Evolutionary conservation across 2,113 vertebrate genomes (phyloP).

Genomic region (Syngnathus floridae): DNA sequence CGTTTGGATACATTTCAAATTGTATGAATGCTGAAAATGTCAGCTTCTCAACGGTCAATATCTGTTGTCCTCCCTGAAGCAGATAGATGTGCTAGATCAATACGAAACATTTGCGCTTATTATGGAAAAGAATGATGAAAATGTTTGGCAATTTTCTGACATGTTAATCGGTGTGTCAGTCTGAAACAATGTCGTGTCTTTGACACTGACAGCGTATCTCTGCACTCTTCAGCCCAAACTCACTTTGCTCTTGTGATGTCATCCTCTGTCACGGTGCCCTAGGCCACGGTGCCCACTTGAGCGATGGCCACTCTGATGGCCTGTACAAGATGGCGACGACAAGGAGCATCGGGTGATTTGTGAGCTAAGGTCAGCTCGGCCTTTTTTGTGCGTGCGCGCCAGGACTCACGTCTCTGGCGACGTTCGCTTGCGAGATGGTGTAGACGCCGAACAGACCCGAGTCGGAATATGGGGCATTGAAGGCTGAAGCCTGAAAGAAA

Average conservation of each 20-base stretch:
- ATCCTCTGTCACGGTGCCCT: constrained; percentile 72
- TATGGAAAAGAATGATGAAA: too few relatives aligned
- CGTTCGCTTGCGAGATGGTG: constrained; percentile 76
- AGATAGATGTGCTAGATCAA: too few relatives aligned
- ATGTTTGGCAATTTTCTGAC: too few relatives aligned
- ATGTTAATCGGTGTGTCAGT: too few relatives aligned
- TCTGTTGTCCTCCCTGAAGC: too few relatives aligned
- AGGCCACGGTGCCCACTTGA: constrained; percentile 76
- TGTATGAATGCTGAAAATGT: too few relatives aligned
- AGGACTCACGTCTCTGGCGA: constrained; percentile 76
- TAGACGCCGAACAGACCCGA: constrained; percentile 93
- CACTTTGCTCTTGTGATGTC: constrained; percentile 82
- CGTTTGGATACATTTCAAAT: too few relatives aligned
- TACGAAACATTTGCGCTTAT: too few relatives aligned
- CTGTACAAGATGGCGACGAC: constrained; percentile 53
- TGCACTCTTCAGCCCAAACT: constrained; percentile 47
- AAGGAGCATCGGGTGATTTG: neutral
- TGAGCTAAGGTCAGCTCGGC: neutral
- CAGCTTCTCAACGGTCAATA: too few relatives aligned
- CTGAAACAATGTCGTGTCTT: too few relatives aligned
- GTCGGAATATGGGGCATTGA: constrained; percentile 85
- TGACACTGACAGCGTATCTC: neutral
- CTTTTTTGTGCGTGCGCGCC: neutral
- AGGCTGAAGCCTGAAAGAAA: constrained; percentile 76
- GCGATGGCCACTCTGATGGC: constrained; percentile 82